Evolutionary conservation across 2,888 invertebrate genomes (phyloP).

Genomic region (Drosophila tripunctata): DNA sequence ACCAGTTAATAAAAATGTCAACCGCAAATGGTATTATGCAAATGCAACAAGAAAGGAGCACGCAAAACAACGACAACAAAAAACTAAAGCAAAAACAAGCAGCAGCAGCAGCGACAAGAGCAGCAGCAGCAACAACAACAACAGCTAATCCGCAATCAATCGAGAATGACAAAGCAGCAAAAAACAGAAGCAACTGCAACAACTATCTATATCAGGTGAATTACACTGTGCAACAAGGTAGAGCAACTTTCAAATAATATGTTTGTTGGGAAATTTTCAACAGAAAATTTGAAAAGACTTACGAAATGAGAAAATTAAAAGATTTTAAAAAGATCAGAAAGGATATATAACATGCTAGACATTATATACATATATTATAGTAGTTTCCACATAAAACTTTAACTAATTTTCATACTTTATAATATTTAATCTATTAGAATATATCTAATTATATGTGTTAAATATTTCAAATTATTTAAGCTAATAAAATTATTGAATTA

Average conservation of each 20-base stretch:
- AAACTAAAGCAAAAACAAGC: conserved; percentile 9
- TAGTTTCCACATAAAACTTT: too few relatives aligned
- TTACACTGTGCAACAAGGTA: conserved; percentile 43
- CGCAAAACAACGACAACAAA: conserved; percentile 20
- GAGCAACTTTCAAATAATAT: not conserved
- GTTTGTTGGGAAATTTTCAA: too few relatives aligned
- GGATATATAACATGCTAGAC: too few relatives aligned
- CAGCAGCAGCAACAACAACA: conserved; percentile 14
- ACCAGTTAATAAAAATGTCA: conserved; percentile 72
- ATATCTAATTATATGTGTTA: too few relatives aligned
- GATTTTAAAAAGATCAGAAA: too few relatives aligned
- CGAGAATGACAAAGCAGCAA: conserved; percentile 60
- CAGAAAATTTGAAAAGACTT: too few relatives aligned
- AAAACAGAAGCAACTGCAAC: conserved; percentile 38
- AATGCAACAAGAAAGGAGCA: conserved; percentile 46
- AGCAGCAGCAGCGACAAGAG: conserved; percentile 11
- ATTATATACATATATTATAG: too few relatives aligned
- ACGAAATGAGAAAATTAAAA: too few relatives aligned
- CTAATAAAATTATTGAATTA: too few relatives aligned
- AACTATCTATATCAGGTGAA: conserved; percentile 71
- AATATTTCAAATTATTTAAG: too few relatives aligned
- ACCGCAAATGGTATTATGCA: conserved; percentile 68
- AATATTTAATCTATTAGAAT: too few relatives aligned
- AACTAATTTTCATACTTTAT: too few relatives aligned
- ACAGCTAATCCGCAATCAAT: conserved; percentile 69